These are phyloP conservation scores for Nannospalax galili DNA, from an alignment of 2,113 vertebrate species.

Conservation along the genomic window DNA sequence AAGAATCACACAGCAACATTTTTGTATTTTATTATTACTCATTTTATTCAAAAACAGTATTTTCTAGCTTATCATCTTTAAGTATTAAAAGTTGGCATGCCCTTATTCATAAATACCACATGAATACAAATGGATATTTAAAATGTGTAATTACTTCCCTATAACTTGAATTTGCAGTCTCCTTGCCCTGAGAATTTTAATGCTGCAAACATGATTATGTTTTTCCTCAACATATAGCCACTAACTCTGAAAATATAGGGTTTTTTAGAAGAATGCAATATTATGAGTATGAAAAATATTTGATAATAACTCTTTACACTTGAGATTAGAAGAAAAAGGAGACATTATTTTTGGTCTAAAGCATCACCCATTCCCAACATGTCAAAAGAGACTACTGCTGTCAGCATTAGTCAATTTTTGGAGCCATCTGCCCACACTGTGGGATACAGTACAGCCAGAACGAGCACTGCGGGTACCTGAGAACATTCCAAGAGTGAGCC, in stretches of 20 bases:
- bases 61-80: slow-evolving; percentile 48
- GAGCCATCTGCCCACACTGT: slow-evolving; percentile 78
- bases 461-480: slow-evolving; percentile 69
- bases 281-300: slow-evolving; percentile 15
- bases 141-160: slow-evolving; percentile 15
- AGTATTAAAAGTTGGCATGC: slow-evolving; percentile 24
- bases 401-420: slow-evolving; percentile 76
- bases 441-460: slow-evolving; percentile 75
- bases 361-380: slow-evolving; percentile 65
- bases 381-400: slow-evolving; percentile 74
- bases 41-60: slow-evolving; percentile 33
- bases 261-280: not conserved
- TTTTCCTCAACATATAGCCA: not conserved
- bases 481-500: slow-evolving; percentile 70
- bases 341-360: slow-evolving; percentile 62
- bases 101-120: not conserved
- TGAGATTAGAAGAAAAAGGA: slow-evolving; percentile 27
- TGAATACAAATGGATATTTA: slow-evolving; percentile 51
- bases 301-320: slow-evolving; percentile 54
- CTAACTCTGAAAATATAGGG: not conserved
- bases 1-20: slow-evolving; percentile 21
- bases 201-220: not conserved
- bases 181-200: not conserved
- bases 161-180: not conserved
- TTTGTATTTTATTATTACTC: slow-evolving; percentile 32